Conservation (phyloP, 2,113 vertebrate species). For the Pollachius pollachius region DNA sequence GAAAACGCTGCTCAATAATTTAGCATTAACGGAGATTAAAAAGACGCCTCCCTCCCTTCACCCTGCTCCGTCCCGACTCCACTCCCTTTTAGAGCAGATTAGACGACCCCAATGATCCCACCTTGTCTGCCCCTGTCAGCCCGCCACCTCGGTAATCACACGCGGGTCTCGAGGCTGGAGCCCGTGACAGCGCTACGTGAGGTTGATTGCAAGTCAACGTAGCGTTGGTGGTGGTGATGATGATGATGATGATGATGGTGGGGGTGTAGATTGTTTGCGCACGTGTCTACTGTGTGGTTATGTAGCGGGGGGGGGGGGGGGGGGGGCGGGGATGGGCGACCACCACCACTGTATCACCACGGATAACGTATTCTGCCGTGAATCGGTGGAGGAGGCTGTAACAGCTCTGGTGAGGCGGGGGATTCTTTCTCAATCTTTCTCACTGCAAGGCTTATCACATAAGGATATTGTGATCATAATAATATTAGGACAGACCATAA, state of each 20-base stretch:
- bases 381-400: too few species aligned
- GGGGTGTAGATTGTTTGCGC: background rate
- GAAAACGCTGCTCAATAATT: constrained; percentile 54
- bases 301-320: background rate
- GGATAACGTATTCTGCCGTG: too few species aligned
- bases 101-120: constrained; percentile 14
- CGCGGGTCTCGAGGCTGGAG: constrained; percentile 22
- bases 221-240: background rate
- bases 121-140: constrained; percentile 29
- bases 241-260: background rate
- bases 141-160: constrained; percentile 13
- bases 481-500: too few species aligned
- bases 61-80: background rate
- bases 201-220: constrained; percentile 26
- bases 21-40: constrained; percentile 61
- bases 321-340: too few species aligned
- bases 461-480: too few species aligned
- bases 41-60: background rate
- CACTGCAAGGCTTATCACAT: too few species aligned
- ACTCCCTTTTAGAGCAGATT: constrained; percentile 57
- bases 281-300: background rate
- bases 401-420: too few species aligned
- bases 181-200: constrained; percentile 5
- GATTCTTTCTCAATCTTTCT: too few species aligned
- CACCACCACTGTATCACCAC: too few species aligned